phyloP scores from a whole-genome alignment of 2,797 vertebrate species.

The Ispidina lecontei region DNA sequence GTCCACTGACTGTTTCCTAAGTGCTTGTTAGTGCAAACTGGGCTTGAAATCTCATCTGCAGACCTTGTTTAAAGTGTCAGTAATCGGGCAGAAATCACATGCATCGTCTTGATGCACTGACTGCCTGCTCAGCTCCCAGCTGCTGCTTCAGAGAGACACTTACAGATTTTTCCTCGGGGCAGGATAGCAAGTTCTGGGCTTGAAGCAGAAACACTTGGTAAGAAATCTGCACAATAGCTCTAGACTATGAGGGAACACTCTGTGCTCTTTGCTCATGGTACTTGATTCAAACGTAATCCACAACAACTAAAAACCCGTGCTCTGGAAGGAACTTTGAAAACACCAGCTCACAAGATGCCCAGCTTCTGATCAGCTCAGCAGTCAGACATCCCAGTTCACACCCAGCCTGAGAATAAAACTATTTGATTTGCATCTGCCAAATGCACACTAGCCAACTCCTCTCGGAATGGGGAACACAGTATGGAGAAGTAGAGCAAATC shows the following conservation, averaged over 20 bases:
- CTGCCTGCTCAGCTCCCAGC: background rate
- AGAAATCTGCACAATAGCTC: conserved; percentile 21
- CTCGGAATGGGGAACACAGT: background rate
- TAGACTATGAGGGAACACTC: conserved; percentile 12
- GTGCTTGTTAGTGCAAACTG: background rate
- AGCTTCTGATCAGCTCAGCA: background rate
- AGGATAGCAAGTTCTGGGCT: conserved; percentile 33
- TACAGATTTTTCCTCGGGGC: conserved; percentile 28
- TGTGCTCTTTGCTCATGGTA: background rate
- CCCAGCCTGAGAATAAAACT: background rate
- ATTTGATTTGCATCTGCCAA: background rate
- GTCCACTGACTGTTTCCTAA: background rate
- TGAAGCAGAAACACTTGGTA: conserved; percentile 43
- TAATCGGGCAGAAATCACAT: background rate
- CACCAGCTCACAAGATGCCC: background rate
- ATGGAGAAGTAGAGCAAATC: background rate
- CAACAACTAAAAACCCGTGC: conserved; percentile 2
- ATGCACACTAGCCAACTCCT: background rate
- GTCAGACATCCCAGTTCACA: background rate
- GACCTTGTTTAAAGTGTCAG: background rate
- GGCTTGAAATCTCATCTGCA: background rate
- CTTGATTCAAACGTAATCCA: background rate
- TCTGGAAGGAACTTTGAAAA: background rate
- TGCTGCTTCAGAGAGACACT: background rate
- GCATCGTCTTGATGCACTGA: background rate